Evolutionary conservation across 64 coral and sea anemone genomes (phyloP).

Genomic region (Catalaphyllia jardinei): DNA sequence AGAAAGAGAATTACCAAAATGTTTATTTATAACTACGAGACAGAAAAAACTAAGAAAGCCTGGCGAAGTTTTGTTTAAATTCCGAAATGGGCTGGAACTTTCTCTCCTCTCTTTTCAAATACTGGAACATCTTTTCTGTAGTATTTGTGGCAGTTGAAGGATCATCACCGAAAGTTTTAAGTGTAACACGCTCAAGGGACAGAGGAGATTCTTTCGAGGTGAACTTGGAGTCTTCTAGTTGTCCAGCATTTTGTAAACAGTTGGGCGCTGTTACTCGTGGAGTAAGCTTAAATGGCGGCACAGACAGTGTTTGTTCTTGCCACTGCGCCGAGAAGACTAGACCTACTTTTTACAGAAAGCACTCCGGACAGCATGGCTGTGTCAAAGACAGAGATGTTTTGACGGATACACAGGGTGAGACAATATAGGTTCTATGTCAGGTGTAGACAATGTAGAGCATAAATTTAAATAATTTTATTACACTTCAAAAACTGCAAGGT

Average conservation of each 20-base stretch:
- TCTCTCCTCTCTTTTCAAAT: background rate
- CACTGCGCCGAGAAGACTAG: background rate
- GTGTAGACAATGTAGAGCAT: too few relatives aligned
- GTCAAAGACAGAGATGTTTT: background rate
- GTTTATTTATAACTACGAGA: background rate
- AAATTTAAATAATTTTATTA: too few relatives aligned
- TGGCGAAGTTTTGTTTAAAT: background rate
- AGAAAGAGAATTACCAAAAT: background rate
- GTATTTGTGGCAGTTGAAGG: background rate
- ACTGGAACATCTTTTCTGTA: background rate
- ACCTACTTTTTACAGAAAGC: conserved; percentile 7
- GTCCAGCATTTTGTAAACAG: background rate
- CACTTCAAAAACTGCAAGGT: too few relatives aligned
- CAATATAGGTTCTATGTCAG: background rate
- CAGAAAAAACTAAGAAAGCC: background rate
- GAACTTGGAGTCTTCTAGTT: background rate
- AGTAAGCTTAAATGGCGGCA: too few relatives aligned
- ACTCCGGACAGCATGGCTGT: background rate
- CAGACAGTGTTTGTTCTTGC: background rate
- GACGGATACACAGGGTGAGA: background rate
- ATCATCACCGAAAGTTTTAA: background rate
- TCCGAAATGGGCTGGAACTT: background rate
- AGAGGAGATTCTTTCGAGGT: conserved; percentile 12
- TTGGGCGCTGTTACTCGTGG: background rate
- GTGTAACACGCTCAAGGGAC: conserved; percentile 9